These are phyloP conservation scores for Periophthalmus magnuspinnatus DNA, from an alignment of 2,797 vertebrate genomes.

Conservation along the genomic window DNA sequence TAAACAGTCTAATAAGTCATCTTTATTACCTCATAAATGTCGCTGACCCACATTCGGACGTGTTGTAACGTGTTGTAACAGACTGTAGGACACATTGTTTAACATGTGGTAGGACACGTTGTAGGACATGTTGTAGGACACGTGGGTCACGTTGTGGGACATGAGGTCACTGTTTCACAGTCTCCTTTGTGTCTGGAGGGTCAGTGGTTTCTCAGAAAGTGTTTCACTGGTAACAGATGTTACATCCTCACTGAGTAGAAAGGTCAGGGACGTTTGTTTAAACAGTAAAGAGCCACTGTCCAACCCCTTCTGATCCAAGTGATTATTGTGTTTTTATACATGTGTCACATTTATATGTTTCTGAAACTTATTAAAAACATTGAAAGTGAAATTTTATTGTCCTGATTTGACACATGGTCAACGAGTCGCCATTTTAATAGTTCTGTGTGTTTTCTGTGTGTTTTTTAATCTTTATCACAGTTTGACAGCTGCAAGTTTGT, in stretches of 20 bases:
- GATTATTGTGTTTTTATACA: constrained; percentile 5
- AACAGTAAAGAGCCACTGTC: background rate
- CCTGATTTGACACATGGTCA: background rate
- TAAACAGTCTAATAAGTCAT: background rate
- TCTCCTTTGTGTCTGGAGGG: background rate
- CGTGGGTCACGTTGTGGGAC: background rate
- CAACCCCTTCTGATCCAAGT: background rate
- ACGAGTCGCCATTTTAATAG: background rate
- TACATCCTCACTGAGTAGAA: background rate
- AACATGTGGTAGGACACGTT: background rate
- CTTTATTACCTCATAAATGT: background rate
- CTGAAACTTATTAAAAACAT: background rate
- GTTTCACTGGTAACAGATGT: background rate
- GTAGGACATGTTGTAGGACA: no score
- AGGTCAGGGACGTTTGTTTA: constrained; percentile 5
- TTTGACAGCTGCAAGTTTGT: background rate
- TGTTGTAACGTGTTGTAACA: no score
- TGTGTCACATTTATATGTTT: background rate
- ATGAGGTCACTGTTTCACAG: background rate
- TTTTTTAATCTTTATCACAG: background rate
- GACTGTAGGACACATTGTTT: no score
- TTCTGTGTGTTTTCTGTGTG: background rate
- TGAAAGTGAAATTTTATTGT: background rate
- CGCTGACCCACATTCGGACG: background rate
- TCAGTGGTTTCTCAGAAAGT: background rate